Evolutionary conservation across 2,113 vertebrate species (phyloP).

Genomic region (Notarius lentiginosus): DNA sequence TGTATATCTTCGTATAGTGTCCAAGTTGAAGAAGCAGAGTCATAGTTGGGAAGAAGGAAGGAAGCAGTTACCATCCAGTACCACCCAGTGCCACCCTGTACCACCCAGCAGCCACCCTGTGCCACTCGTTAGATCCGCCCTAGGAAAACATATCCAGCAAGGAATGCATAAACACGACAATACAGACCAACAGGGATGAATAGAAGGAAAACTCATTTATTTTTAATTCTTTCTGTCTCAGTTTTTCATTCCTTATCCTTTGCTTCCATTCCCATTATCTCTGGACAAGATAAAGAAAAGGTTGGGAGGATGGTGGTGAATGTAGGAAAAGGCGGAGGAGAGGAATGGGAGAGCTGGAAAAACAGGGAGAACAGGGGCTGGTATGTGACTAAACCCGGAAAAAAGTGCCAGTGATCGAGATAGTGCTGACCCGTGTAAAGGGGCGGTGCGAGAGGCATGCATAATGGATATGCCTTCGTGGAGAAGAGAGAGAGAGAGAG

Average conservation of each 20-base stretch:
- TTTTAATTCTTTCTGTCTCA: constrained; percentile 49
- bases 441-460: constrained; percentile 61
- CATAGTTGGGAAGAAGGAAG: no score
- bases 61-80: background rate
- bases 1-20: no score
- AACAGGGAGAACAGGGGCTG: constrained; percentile 31
- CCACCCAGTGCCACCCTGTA: background rate
- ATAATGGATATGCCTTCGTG: constrained; percentile 64
- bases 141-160: background rate
- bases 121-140: background rate
- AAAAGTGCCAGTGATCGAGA: constrained; percentile 32
- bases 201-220: constrained; percentile 20
- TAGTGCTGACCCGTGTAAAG: constrained; percentile 66
- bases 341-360: background rate
- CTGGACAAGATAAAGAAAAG: constrained; percentile 41
- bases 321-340: background rate
- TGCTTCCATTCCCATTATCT: constrained; percentile 35
- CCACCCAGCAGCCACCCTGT: background rate
- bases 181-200: constrained; percentile 39
- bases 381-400: constrained; percentile 63
- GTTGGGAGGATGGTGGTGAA: background rate
- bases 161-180: constrained; percentile 53
- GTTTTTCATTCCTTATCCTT: constrained; percentile 47
- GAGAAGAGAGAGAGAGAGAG: constrained; percentile 8
- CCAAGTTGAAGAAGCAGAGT: no score